Evolutionary conservation across 2,797 vertebrate genomes (phyloP).

Genomic region (Petrocephalus schoutedeni): DNA sequence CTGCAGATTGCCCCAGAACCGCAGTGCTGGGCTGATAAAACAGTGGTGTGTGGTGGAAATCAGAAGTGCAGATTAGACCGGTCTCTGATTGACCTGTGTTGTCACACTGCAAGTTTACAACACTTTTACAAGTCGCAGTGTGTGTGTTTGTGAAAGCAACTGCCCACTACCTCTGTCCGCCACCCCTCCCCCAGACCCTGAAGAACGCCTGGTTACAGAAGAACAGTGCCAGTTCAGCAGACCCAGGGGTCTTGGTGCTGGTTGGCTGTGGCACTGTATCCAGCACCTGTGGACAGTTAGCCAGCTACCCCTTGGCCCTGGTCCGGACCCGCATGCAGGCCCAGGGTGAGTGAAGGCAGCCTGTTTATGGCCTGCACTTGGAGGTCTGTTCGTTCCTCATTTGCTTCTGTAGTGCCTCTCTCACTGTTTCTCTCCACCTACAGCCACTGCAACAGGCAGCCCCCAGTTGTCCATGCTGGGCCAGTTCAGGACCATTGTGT

Average conservation of each 20-base stretch:
- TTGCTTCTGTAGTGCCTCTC: background rate
- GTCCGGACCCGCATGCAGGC: constrained; percentile 96
- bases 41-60: background rate
- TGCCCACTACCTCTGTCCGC: background rate
- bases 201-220: constrained; percentile 84
- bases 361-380: background rate
- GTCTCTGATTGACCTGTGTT: background rate
- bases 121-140: background rate
- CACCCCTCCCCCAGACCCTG: constrained; percentile 65
- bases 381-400: background rate
- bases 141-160: background rate
- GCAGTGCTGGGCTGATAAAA: background rate
- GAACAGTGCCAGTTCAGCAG: constrained; percentile 70
- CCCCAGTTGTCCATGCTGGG: constrained; percentile 79
- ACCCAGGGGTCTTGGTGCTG: constrained; percentile 82
- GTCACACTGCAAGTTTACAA: background rate
- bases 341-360: constrained; percentile 68
- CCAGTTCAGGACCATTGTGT: constrained; percentile 76
- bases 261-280: constrained; percentile 84
- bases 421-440: background rate
- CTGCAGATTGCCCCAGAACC: background rate
- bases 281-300: constrained; percentile 90
- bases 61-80: background rate
- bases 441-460: constrained; percentile 74
- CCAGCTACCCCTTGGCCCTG: constrained; percentile 88